Evolutionary conservation across 2,888 invertebrate genomes (phyloP).

Genomic region (Polydrusus pterygomalis): DNA sequence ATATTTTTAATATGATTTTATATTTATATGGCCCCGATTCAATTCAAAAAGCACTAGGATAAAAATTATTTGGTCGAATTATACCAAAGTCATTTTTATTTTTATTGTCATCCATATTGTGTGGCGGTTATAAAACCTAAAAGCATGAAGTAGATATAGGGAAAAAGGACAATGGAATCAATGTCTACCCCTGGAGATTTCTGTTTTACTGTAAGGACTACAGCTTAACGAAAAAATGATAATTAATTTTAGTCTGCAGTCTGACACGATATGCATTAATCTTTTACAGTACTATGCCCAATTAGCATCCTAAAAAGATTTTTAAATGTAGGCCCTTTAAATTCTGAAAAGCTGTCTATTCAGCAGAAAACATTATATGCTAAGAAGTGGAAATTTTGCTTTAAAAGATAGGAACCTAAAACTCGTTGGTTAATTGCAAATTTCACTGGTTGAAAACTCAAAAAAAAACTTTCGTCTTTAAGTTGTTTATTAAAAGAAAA

Average conservation of each 20-base stretch:
- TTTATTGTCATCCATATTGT: no score
- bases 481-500: conserved; percentile 3
- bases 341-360: conserved; percentile 18
- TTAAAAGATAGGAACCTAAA: conserved; percentile 22
- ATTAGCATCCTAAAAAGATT: conserved; percentile 37
- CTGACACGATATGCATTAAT: conserved; percentile 42
- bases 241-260: conserved; percentile 36
- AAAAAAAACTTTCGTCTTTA: not conserved
- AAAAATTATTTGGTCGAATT: no score
- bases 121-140: no score
- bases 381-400: conserved; percentile 9
- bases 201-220: no score
- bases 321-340: conserved; percentile 23
- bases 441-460: not conserved
- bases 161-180: no score
- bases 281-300: conserved; percentile 38
- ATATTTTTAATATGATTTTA: no score
- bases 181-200: no score
- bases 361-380: conserved; percentile 19
- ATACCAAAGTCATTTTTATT: no score
- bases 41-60: no score
- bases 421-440: not conserved
- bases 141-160: no score
- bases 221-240: conserved; percentile 6
- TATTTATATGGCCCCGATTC: no score